Conservation (phyloP, 1,140 invertebrate species). For the Dendrolimus punctatus region DNA sequence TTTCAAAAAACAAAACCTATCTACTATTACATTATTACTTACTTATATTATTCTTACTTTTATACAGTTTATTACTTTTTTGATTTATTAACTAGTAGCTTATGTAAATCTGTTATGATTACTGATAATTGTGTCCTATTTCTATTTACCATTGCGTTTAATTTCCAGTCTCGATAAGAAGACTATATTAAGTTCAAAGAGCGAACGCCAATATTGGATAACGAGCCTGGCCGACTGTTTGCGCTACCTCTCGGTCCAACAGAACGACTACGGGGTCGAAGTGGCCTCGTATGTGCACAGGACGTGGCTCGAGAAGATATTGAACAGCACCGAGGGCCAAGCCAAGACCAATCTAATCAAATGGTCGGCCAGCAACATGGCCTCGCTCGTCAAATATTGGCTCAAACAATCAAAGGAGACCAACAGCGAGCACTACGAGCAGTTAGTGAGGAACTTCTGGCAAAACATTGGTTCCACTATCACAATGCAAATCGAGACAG, state of each 20-base stretch:
- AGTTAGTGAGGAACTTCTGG: slow-evolving; percentile 43
- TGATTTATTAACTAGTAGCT: too few relatives aligned
- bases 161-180: slow-evolving; percentile 36
- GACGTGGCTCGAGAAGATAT: slow-evolving; percentile 30
- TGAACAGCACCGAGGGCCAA: slow-evolving; percentile 11
- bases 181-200: slow-evolving; percentile 34
- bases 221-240: slow-evolving; percentile 34
- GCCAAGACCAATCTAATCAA: slow-evolving; percentile 22
- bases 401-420: slow-evolving; percentile 28
- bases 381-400: slow-evolving; percentile 34
- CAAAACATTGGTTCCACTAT: slow-evolving; percentile 36
- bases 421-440: slow-evolving; percentile 31
- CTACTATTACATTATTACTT: too few relatives aligned
- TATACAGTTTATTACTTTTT: too few relatives aligned
- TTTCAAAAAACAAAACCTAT: too few relatives aligned
- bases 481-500: slow-evolving; percentile 26
- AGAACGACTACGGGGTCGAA: slow-evolving; percentile 22
- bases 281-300: slow-evolving; percentile 28
- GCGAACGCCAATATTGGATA: slow-evolving; percentile 42
- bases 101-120: neutral
- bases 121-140: neutral
- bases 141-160: too few relatives aligned
- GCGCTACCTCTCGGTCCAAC: slow-evolving; percentile 28
- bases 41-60: too few relatives aligned
- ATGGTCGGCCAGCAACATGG: slow-evolving; percentile 30